Conservation (phyloP, 30 jellyfish, hydroid and myxozoan genomes). For the Haliclystus octoradiatus region DNA sequence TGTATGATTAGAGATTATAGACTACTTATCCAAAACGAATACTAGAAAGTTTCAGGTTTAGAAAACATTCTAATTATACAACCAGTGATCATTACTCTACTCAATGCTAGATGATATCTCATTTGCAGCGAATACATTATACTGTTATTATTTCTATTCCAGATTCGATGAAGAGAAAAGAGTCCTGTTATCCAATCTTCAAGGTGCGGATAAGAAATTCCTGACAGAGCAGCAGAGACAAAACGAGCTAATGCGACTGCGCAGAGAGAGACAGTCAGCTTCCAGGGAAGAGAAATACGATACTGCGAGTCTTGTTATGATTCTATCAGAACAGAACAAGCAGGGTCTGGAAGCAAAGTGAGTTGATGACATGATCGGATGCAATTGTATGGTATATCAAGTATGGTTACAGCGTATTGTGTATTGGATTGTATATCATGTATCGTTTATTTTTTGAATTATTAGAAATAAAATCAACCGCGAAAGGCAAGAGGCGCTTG, state of each 20-base stretch:
- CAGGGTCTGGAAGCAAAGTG: slow-evolving; percentile 65
- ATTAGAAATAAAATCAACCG: background rate
- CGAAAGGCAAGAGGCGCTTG: too few relatives aligned
- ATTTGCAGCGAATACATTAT: too few relatives aligned
- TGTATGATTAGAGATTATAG: too few relatives aligned
- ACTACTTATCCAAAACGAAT: too few relatives aligned
- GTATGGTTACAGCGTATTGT: too few relatives aligned
- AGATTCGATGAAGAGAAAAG: slow-evolving; percentile 86
- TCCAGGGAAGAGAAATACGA: slow-evolving; percentile 87
- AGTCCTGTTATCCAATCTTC: slow-evolving; percentile 59
- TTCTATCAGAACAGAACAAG: slow-evolving; percentile 80
- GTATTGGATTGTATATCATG: too few relatives aligned
- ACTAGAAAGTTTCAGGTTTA: too few relatives aligned
- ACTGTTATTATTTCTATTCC: background rate
- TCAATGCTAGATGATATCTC: too few relatives aligned
- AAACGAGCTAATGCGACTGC: slow-evolving; percentile 67
- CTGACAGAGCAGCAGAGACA: slow-evolving; percentile 75
- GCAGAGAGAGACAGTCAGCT: slow-evolving; percentile 73
- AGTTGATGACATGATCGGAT: slow-evolving; percentile 4
- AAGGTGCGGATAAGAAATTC: slow-evolving; percentile 70
- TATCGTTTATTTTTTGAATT: background rate
- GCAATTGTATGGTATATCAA: too few relatives aligned
- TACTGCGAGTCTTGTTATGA: slow-evolving; percentile 87
- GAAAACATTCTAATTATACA: too few relatives aligned
- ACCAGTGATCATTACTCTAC: too few relatives aligned